Evolutionary conservation across 2,113 vertebrate genomes (phyloP).

Genomic region (Prochilodus magdalenae): DNA sequence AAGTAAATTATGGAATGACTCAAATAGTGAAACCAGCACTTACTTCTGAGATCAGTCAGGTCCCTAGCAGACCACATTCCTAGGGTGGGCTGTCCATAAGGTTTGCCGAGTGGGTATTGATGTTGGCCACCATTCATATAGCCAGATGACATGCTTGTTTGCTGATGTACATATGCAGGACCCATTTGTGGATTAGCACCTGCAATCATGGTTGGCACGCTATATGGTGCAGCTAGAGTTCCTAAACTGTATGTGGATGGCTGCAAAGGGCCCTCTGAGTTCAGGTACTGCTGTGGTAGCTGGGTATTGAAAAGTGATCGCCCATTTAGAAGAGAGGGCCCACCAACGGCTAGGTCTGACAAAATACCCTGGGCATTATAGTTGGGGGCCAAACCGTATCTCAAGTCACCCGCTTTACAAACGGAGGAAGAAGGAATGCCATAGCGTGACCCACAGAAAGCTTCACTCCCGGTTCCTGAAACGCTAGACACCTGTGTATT

Average conservation of each 20-base stretch:
- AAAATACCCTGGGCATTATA: slow-evolving; percentile 64
- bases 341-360: slow-evolving; percentile 61
- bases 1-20: not conserved
- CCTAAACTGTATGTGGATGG: slow-evolving; percentile 67
- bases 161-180: slow-evolving; percentile 69
- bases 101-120: slow-evolving; percentile 68
- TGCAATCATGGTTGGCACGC: slow-evolving; percentile 64
- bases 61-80: slow-evolving; percentile 70
- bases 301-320: slow-evolving; percentile 69
- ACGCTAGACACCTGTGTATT: slow-evolving; percentile 55
- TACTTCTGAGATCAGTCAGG: slow-evolving; percentile 80
- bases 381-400: slow-evolving; percentile 59
- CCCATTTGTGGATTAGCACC: slow-evolving; percentile 63
- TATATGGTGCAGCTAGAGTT: slow-evolving; percentile 67
- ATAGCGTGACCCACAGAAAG: slow-evolving; percentile 49
- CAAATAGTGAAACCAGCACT: slow-evolving; percentile 46
- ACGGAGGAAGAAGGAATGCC: slow-evolving; percentile 57
- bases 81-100: slow-evolving; percentile 66
- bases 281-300: slow-evolving; percentile 78
- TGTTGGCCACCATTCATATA: slow-evolving; percentile 68
- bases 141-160: slow-evolving; percentile 61
- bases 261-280: slow-evolving; percentile 67
- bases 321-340: slow-evolving; percentile 72
- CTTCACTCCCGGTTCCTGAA: slow-evolving; percentile 36
- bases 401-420: slow-evolving; percentile 65